phyloP scores from a whole-genome alignment of 1,140 invertebrate genomes.

The Bradysia coprophila region DNA sequence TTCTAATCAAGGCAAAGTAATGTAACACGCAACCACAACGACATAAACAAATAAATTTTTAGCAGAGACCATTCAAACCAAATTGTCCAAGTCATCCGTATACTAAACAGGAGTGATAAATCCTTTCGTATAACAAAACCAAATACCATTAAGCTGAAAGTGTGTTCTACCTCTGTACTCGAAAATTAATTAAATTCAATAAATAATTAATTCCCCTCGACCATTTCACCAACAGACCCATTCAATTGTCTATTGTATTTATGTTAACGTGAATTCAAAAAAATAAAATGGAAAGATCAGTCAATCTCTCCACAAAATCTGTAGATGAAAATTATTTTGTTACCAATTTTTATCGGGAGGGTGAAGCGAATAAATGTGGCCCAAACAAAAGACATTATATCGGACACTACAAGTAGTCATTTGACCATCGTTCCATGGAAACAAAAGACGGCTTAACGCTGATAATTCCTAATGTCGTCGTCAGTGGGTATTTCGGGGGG shows the following conservation, averaged over 20 bases:
- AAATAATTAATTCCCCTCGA: neutral
- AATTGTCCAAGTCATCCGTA: too few species aligned
- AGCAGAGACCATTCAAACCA: too few species aligned
- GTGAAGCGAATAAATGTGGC: too few species aligned
- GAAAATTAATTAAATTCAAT: neutral
- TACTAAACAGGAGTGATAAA: too few species aligned
- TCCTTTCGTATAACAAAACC: too few species aligned
- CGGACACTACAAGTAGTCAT: neutral
- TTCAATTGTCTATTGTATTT: too few species aligned
- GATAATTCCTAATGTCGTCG: neutral
- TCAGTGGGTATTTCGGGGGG: neutral
- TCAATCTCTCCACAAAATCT: neutral
- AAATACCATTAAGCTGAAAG: too few species aligned
- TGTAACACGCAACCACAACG: too few species aligned
- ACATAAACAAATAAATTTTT: too few species aligned
- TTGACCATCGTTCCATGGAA: neutral
- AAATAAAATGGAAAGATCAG: neutral
- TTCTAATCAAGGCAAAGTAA: too few species aligned
- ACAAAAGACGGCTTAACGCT: neutral
- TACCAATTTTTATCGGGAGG: neutral
- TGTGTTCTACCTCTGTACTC: too few species aligned
- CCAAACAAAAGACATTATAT: neutral
- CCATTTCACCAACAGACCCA: neutral
- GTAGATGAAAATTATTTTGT: neutral
- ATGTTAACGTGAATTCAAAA: too few species aligned